Evolutionary conservation across 2,797 vertebrate species (phyloP), one percentile per base, ranked within the genome.

Genomic region (Lacerta viridis): DNA sequence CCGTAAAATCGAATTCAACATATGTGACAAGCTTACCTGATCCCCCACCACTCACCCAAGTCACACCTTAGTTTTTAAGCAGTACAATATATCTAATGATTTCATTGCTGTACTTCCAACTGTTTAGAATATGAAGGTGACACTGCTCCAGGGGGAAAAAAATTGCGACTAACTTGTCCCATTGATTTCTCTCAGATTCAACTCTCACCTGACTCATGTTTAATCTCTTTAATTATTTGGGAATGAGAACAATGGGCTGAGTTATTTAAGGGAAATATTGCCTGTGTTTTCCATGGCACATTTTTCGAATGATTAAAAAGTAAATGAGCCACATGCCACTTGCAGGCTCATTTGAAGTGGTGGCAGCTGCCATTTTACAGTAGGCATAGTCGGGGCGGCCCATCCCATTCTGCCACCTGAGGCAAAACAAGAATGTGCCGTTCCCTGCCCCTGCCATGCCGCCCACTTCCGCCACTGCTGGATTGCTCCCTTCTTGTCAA

Each of bases 41-140:
- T 33, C 33, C 33, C 33, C 33, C 33, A 33, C 33, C 33, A 33
- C 33, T 33, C 33, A 33, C 33, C 33, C 33, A 33, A 33, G 33
- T 33, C 33, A 33, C 88, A 81, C 27, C 78, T 93, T 92, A 90
- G 77, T 79, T 90, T 88, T 90, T 61, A 50, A 69, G 80, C 87
- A 69, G 5, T 77, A 41, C 7, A 55, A 36, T 88, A 64, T 25
- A 84, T 71, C 0, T 0, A 87, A 84, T 61, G 82, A 88, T 86
- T 87, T 33, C 76, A 74, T 9, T 55, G 0, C 92, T 83, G 86
- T 7, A 33, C 33, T 2, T 93, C 91, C 90, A 69, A 5, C 46
- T 5, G 17, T 36, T 29, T n/a, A 27, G 3, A 5, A 43, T 23
- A 61, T 43, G 8, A 10, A 59, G 13, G 36, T 55, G 46, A 2